These are phyloP conservation scores for Ferdinandea cuprea DNA, from an alignment of 2,888 invertebrate species.

Conservation along the genomic window DNA sequence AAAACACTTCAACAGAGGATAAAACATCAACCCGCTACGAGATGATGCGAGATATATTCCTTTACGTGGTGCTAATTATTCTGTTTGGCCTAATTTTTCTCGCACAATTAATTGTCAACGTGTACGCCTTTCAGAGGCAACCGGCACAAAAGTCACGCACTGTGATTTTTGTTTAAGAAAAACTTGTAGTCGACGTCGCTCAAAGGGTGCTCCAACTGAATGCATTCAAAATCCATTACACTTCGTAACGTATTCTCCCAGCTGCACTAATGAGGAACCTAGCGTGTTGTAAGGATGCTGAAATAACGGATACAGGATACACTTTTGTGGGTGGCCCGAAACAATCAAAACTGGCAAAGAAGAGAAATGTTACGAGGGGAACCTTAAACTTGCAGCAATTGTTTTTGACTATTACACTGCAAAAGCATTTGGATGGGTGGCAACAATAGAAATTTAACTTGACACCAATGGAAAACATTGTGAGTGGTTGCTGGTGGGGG, in stretches of 20 bases:
- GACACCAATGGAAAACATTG: conserved; percentile 53
- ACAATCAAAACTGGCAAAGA: not conserved
- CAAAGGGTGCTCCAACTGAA: conserved; percentile 10
- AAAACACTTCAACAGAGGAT: not conserved
- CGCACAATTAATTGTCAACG: conserved; percentile 82
- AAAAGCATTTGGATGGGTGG: conserved; percentile 12
- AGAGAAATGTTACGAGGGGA: conserved; percentile 31
- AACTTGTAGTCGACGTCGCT: not conserved
- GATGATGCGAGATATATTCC: conserved; percentile 82
- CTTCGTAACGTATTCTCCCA: conserved; percentile 30
- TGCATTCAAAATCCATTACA: conserved; percentile 46
- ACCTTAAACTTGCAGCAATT: conserved; percentile 70
- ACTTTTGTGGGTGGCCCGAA: conserved; percentile 31
- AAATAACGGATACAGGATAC: conserved; percentile 62
- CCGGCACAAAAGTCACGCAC: conserved; percentile 80
- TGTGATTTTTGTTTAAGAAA: conserved; percentile 66
- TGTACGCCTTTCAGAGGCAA: conserved; percentile 82
- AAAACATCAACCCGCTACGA: conserved; percentile 58
- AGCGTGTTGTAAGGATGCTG: conserved; percentile 37
- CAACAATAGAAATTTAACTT: conserved; percentile 55
- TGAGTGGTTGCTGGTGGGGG: conserved; percentile 22
- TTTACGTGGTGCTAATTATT: conserved; percentile 82
- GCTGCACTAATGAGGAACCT: conserved; percentile 62
- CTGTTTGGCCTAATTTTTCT: conserved; percentile 82
- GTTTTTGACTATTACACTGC: conserved; percentile 25